A percentile compares a stretch with the other conserved stretches of the same genome.
Evolutionary conservation across 2,113 vertebrate genomes (phyloP).

Genomic region (Tragelaphus scriptus): DNA sequence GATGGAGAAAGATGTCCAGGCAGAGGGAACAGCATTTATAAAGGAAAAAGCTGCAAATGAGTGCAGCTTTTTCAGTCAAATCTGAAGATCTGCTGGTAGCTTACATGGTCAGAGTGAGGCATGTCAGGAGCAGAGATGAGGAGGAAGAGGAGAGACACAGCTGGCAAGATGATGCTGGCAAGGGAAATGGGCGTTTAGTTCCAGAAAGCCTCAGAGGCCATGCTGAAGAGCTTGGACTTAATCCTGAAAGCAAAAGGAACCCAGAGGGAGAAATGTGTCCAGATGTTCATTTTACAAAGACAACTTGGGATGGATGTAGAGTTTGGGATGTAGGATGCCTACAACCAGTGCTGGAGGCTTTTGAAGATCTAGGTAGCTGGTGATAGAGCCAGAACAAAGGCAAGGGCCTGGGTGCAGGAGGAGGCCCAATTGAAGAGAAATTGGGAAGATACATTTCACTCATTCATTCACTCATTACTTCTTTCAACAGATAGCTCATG

Average conservation of each 20-base stretch:
- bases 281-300: background rate
- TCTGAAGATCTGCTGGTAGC: background rate
- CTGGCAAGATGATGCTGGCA: background rate
- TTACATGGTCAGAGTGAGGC: accelerated
- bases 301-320: no score
- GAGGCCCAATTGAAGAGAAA: background rate
- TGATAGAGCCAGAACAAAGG: background rate
- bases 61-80: background rate
- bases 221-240: background rate
- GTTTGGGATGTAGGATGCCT: background rate
- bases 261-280: background rate
- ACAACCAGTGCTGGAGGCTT: background rate
- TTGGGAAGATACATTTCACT: background rate
- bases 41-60: background rate
- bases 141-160: accelerated
- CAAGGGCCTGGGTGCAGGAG: background rate
- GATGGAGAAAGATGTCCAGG: background rate
- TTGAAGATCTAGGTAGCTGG: background rate
- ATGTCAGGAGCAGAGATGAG: accelerated
- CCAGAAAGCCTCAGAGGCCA: background rate
- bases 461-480: background rate
- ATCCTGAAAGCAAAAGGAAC: no score
- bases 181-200: background rate
- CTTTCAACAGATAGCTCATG: background rate
- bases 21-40: background rate